These are phyloP conservation scores for Amphilophus citrinellus DNA, from an alignment of 2,113 vertebrate species.

Conservation along the genomic window DNA sequence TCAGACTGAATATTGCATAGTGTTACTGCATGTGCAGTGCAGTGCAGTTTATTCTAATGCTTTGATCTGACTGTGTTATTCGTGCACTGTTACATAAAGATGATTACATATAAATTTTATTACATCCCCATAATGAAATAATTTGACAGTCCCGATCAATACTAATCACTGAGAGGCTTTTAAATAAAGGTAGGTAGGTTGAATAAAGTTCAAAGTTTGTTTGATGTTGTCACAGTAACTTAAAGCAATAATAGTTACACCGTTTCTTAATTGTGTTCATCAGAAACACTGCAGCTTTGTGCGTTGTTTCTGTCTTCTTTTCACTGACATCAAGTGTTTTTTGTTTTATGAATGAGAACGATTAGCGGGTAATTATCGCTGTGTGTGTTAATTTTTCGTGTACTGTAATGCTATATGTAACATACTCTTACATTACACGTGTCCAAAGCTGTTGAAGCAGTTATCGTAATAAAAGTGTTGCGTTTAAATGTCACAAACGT, in stretches of 20 bases:
- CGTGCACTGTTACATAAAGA: background rate
- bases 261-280: background rate
- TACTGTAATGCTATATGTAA: background rate
- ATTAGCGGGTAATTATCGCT: slow-evolving; percentile 16
- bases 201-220: background rate
- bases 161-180: background rate
- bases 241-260: background rate
- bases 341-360: slow-evolving; percentile 15
- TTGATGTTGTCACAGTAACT: background rate
- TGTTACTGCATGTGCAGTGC: background rate
- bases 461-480: too few relatives aligned
- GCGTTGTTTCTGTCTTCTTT: background rate
- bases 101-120: background rate
- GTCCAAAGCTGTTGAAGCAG: too few relatives aligned
- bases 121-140: background rate
- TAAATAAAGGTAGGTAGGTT: background rate
- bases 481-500: too few relatives aligned
- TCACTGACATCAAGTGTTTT: slow-evolving; percentile 30
- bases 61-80: background rate
- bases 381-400: background rate
- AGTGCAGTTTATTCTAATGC: background rate
- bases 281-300: slow-evolving; percentile 13
- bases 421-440: too few relatives aligned
- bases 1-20: background rate
- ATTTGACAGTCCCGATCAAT: background rate